Evolutionary conservation across 2,797 vertebrate genomes (phyloP).

Genomic region (Anisognathus igniventris): DNA sequence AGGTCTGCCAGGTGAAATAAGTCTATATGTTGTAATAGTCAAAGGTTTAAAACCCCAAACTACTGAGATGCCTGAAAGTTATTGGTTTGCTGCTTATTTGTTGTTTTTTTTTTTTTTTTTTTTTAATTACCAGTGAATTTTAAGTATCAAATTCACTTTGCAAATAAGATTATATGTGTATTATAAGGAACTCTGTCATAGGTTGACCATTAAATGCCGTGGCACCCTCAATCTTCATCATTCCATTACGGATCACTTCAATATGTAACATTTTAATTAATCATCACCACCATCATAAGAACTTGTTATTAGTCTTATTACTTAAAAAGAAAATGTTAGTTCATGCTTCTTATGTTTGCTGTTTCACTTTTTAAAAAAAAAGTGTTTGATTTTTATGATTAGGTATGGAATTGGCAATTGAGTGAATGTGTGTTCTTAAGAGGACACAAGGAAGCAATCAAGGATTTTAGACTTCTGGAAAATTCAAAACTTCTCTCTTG

Average conservation of each 20-base stretch:
- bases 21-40: neutral
- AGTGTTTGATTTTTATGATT: neutral
- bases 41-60: neutral
- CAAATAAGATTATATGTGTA: neutral
- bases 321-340: neutral
- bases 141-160: neutral
- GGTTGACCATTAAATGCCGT: neutral
- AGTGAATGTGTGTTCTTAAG: constrained; percentile 74
- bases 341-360: neutral
- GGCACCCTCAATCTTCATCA: neutral
- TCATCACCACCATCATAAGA: neutral
- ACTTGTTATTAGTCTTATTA: neutral
- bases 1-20: neutral
- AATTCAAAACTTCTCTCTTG: constrained; percentile 83
- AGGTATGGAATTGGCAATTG: constrained; percentile 91
- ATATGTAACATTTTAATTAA: neutral
- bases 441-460: constrained; percentile 88
- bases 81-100: neutral
- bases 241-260: neutral
- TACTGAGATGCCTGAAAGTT: neutral
- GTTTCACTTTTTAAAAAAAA: neutral
- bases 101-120: neutral
- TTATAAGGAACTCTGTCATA: neutral
- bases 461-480: constrained; percentile 82
- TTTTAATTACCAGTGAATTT: neutral